phyloP scores from a whole-genome alignment of 92 coral and sea anemone species.

The Siderastrea radians region DNA sequence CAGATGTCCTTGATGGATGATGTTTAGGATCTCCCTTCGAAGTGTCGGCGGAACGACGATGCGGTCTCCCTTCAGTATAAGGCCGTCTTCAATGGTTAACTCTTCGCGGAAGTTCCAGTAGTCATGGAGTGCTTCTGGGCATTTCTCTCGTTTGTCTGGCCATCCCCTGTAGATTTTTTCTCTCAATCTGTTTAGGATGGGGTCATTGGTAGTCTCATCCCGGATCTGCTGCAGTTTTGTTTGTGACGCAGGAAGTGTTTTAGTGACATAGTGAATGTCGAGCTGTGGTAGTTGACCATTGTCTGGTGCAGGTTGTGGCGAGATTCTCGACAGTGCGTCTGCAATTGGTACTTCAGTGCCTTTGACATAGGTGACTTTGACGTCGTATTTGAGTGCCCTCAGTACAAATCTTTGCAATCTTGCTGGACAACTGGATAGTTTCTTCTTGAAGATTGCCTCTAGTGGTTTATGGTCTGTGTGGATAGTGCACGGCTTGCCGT shows the following conservation, averaged over 20 bases:
- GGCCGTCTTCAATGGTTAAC: conserved; percentile 67
- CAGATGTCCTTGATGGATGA: conserved; percentile 60
- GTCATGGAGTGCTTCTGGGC: conserved; percentile 27
- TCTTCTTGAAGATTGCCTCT: conserved; percentile 67
- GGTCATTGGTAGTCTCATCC: too few species aligned
- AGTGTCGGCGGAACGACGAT: conserved; percentile 51
- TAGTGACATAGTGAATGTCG: not conserved
- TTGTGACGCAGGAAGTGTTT: conserved; percentile 41
- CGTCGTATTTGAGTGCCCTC: conserved; percentile 61
- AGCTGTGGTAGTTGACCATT: not conserved
- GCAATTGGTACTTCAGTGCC: conserved; percentile 62
- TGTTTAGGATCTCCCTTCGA: conserved; percentile 46
- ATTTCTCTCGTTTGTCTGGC: too few species aligned
- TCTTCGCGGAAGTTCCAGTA: conserved; percentile 80
- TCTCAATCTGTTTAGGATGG: too few species aligned
- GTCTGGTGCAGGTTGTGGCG: conserved; percentile 37
- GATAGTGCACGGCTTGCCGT: conserved; percentile 65
- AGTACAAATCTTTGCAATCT: conserved; percentile 70
- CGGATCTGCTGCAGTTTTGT: conserved; percentile 40
- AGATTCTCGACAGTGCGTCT: conserved; percentile 58
- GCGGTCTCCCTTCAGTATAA: conserved; percentile 42
- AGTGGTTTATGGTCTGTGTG: conserved; percentile 71
- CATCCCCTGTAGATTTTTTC: too few species aligned
- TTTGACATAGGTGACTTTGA: conserved; percentile 52
- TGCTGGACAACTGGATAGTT: conserved; percentile 58